phyloP scores from a whole-genome alignment of 2,113 vertebrate genomes.

The pig (Sus scrofa) region T2T-Sscrofa CM000824.6:45246501-45247000 shows the following conservation, averaged over 20 bases:
- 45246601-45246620: not conserved
- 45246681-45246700: not conserved
- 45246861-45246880: too few species aligned
- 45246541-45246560: constrained; percentile 28
- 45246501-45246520: constrained; percentile 47
- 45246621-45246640: not conserved
- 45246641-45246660: not conserved
- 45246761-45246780: not conserved
- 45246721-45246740: too few species aligned
- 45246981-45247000: too few species aligned
- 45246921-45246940: too few species aligned
- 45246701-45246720: accelerated
- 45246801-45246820: not conserved
- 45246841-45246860: not conserved
- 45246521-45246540: not conserved
- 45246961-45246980: too few species aligned
- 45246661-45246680: not conserved
- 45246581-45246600: constrained; percentile 52
- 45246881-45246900: too few species aligned
- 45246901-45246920: too few species aligned
- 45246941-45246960: too few species aligned
- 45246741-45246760: not conserved
- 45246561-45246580: constrained; percentile 51
- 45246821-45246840: not conserved
- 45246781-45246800: not conserved